Evolutionary conservation across 2,797 vertebrate genomes (phyloP), one percentile per base, ranked within the genome.

Genomic region (Sebastolobus altivelis): DNA sequence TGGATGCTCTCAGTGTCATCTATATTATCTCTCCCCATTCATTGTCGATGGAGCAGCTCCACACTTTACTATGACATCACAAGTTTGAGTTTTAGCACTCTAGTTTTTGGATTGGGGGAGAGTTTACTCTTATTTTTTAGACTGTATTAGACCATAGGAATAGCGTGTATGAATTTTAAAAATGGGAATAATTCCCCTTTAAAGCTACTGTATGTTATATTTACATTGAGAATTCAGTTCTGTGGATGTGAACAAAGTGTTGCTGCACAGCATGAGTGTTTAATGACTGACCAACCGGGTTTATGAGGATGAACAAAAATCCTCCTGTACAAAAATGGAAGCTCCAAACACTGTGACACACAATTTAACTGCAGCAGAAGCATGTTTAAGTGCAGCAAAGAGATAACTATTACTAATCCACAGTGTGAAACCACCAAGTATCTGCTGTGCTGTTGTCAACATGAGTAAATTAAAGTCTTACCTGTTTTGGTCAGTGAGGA

Each of bases 401-500:
- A 75, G 35, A 49, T 11, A 65, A 75, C 38, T 25, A 58, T 37
- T 46, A 22, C 59, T 77, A 69, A 84, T 76, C 52, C 67, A 75
- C 58, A 62, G 18, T 6, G 61, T 73, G 27, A 70, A 37, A 27
- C 46, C 58, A 43, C 1, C 31, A 71, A 62, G 3, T 40, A 27
- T 27, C 68, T 61, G 4, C 5, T n/a, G 6, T 40, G 54, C 5
- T 62, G 37, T 66, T 9, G 37, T 37, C 33, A 27, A n/a, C 40
- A 54, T 1, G 3, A 60, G 7, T 9, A 65, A 40, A 10, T 58
- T 35, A 59, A 16, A 56, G 70, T 25, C 31, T 46, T 81, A 92
- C 90, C 85, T 86, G 67, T 13, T 43, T 20, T 49, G 7, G 18
- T 78, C 40, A 72, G 27, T 49, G 77, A 69, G 56, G 29, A 80